Percentiles rank a stretch among this genome's conserved stretches.
Conservation (phyloP, 2,797 vertebrate species). For the Aplochiton taeniatus region DNA sequence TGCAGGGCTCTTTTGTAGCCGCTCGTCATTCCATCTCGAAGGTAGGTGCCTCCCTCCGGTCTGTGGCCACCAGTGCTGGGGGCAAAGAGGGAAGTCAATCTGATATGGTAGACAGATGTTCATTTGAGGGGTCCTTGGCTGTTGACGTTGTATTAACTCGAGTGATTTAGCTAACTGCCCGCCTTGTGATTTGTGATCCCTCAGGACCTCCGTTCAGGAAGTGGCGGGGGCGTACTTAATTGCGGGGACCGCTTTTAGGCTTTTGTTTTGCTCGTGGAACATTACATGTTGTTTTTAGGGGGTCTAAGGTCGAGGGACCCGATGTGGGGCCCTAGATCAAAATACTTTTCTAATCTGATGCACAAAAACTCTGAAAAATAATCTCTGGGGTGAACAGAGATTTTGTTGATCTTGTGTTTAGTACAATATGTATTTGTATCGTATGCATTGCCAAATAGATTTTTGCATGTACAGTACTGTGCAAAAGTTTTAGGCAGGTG, state of each 20-base stretch:
- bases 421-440: too few species aligned
- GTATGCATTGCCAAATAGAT: too few species aligned
- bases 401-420: too few species aligned
- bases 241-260: slow-evolving; percentile 52
- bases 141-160: slow-evolving; percentile 67
- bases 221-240: slow-evolving; percentile 57
- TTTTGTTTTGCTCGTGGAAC: slow-evolving; percentile 28
- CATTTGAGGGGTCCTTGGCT: slow-evolving; percentile 70
- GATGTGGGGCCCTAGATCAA: slow-evolving; percentile 4
- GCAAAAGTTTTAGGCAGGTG: too few species aligned
- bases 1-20: slow-evolving; percentile 24
- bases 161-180: slow-evolving; percentile 60
- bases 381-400: not conserved
- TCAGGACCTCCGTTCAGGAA: slow-evolving; percentile 56
- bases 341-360: not conserved
- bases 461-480: too few species aligned
- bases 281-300: slow-evolving; percentile 32
- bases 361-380: not conserved
- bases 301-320: slow-evolving; percentile 35
- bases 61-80: slow-evolving; percentile 48
- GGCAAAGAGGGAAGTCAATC: slow-evolving; percentile 42
- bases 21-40: slow-evolving; percentile 43
- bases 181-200: slow-evolving; percentile 65
- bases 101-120: slow-evolving; percentile 71
- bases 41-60: slow-evolving; percentile 34